Base-by-base conservation (phyloP, 2,888 invertebrate genomes). In the Mesorhabditis sp. region DNA sequence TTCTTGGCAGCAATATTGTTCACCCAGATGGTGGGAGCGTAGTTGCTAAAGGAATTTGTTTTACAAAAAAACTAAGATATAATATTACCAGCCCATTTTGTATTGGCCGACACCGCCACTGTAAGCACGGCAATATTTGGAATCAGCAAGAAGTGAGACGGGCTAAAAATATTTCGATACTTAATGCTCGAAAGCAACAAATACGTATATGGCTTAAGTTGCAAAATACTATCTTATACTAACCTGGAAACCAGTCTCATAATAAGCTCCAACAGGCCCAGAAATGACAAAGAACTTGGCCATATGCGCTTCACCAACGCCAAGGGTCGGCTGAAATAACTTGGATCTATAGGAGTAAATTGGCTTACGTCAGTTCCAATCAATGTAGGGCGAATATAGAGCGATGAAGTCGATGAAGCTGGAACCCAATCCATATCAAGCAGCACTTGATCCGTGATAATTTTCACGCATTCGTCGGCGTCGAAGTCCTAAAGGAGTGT, bases 401-500 rank as follows among this genome's bases (percentile, higher is more conserved):
- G 90, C 81, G 95, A 94, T 81, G 93, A 92, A 61, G 92, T 90
- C 83, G 82, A 79, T 7, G 92, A 91, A 86, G 93, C 92, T 5
- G 98, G 98, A 6, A 98, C 95, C 97, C 97, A 98, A 87, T 95
- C 95, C 84, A 93, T 92, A 86, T 98, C 98, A 76, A 98, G 91
- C 83, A 91, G 90, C 69, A 99, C 89, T 74, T 97, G 89, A 82
- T 93, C 90, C 80, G 90, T 90, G 63, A 98, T 88, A 86, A 95
- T 93, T 83, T 92, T 90, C 69, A 94, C 90, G 76, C 96, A 88
- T 87, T 98, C 95, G 4, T 90, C 88, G 1, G 91, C 91, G 85
- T 93, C 92, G 87, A 98, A 98, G 67, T 90, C 90, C 88, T 89
- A 76, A 6, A 85, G 76, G 71, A 70, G n/a, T 3, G 63, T 13